Base-by-base conservation (phyloP, 1,140 invertebrate genomes). In the Papilio polyxenes region DNA sequence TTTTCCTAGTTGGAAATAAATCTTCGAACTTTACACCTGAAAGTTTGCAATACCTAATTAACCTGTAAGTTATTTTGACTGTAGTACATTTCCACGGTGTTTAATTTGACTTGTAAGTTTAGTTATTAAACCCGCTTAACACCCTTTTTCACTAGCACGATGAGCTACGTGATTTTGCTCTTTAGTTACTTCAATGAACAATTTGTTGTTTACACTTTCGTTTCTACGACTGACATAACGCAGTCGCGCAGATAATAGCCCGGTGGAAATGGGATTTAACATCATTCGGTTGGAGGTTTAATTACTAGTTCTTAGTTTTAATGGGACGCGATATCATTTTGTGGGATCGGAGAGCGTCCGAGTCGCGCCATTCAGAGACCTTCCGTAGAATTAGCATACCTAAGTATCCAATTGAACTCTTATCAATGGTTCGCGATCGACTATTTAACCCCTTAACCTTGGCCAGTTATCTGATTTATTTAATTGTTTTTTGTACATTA, bases 261-360 rank as follows among this genome's bases (percentile, higher is more conserved):
- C 17, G 13, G 56, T 59, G 17, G 56, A 59, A 59, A 59, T 17
- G 6, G 65, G 40, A 44, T 75, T 37, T 37, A 49, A 75, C n/a
- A 75, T 44, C 72, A 48, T 23, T 75, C n/a, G 37, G n/a, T 31
- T 40, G 6, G 44, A 15, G 8, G 75, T 77, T 77, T 77, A 77
- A 77, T 77, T 77, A 77, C 75, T 23, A 77, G 75, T 53, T 77
- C 75, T 77, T 49, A 10, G n/a, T 49, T 77, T 77, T 77, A 77
- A 77, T 77, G 75, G 75, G 49, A 77, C 23, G 49, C 20, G 49
- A 15, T 77, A 77, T 77, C 75, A 37, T 20, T 53, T 1, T 2
- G 23, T 23, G 23, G 20, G 75, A 77, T 77, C 75, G 48, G 20
- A 10, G 75, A 48, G 74, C 74, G 37, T 23, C 75, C 48, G 48